Evolutionary conservation across 2,888 invertebrate genomes (phyloP), one percentile per base, ranked within the genome.

Genomic region (Pardosa pseudoannulata): DNA sequence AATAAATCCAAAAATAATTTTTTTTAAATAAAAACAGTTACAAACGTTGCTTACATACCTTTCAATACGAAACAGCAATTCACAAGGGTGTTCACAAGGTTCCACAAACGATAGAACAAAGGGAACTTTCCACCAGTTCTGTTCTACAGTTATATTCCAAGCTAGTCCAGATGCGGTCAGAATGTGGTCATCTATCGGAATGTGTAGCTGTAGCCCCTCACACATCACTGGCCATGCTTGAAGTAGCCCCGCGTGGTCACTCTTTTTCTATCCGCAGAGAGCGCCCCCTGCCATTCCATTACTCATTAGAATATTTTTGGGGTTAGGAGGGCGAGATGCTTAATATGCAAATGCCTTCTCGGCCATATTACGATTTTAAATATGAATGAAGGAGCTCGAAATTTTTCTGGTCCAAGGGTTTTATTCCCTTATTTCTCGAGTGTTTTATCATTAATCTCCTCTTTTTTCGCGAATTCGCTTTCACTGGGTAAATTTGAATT

Each of bases 201-300:
- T 39, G 72, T 85, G 83, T 85, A 85, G 83, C 73, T 72, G 83
- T 85, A 85, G 73, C 50, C 67, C 9, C 50, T 39, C 83, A 78
- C 83, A 85, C 83, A 85, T 85, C 83, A 78, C 73, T 85, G 78
- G 19, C 41, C 83, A 85, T 78, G 83, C 83, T 73, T 85, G 83
- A 78, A 85, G 36, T 68, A 65, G 82, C 75, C 62, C 75, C 70
- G 75, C 75, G 83, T 85, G 78, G 76, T 72, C 78, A 72, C 28
- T 67, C 80, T 65, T 27, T n/a, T n/a, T n/a, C n/a, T n/a, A n/a
- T 36, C 41, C 3, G 7, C 1, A 6, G 23, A 11, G 23, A 56
- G 56, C 56, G 56, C 56, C 56, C 56, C 56, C 56, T 56, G 56
- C 16, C 56, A 23, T 1, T 23, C 56, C 56, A 56, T 56, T 56